phyloP scores from a whole-genome alignment of 2,888 invertebrate genomes.

The Saturnia japonica region DNA sequence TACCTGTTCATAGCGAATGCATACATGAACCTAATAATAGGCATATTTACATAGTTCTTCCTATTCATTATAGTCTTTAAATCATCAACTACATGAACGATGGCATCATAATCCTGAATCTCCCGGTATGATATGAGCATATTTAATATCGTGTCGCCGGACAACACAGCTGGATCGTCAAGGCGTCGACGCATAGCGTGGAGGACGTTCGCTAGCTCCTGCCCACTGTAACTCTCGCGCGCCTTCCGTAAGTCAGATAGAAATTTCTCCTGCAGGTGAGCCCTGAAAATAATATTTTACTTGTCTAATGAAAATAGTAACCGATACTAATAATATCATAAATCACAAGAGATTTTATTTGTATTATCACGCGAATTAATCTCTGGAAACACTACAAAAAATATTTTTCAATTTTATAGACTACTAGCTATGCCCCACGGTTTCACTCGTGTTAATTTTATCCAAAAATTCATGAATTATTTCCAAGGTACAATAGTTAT shows the following conservation, averaged over 20 bases:
- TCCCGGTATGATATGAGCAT: constrained; percentile 96
- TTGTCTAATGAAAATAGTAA: too few species aligned
- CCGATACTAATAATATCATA: too few species aligned
- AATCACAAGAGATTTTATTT: too few species aligned
- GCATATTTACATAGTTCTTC: constrained; percentile 93
- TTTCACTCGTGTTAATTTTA: too few species aligned
- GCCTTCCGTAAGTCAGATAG: constrained; percentile 95
- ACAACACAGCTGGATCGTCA: constrained; percentile 98
- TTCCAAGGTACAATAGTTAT: neutral
- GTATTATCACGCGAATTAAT: too few species aligned
- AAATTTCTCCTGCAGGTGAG: constrained; percentile 98
- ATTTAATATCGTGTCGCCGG: constrained; percentile 97
- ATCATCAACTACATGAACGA: constrained; percentile 98
- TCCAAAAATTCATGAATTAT: neutral
- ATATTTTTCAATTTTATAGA: neutral
- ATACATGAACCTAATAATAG: constrained; percentile 95
- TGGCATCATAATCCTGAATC: constrained; percentile 97
- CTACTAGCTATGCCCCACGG: too few species aligned
- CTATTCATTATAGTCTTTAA: constrained; percentile 94
- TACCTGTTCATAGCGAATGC: constrained; percentile 97
- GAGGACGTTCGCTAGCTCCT: constrained; percentile 89
- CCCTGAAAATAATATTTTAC: constrained; percentile 78
- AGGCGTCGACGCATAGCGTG: constrained; percentile 95
- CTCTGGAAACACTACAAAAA: too few species aligned
- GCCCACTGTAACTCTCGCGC: constrained; percentile 92